Conservation (phyloP, 2,888 invertebrate species). For the Pimpla rufipes region DNA sequence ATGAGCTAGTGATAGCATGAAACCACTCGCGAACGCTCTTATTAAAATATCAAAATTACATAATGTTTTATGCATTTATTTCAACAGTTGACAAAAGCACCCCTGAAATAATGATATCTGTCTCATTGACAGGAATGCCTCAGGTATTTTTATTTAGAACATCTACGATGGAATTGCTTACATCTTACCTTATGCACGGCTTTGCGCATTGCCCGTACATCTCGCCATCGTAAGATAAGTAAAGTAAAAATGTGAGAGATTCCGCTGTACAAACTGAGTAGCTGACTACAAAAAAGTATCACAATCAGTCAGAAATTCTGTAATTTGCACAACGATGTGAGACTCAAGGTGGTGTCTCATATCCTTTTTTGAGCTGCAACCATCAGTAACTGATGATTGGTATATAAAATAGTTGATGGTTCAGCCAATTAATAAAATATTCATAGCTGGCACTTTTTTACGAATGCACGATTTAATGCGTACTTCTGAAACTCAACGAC, state of each 20-base stretch:
- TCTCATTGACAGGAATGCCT: neutral
- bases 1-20: neutral
- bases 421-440: neutral
- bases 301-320: conserved; percentile 4
- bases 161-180: no score
- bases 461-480: neutral
- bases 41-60: neutral
- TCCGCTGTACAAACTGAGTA: no score
- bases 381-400: neutral
- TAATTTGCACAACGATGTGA: conserved; percentile 2
- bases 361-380: neutral
- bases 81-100: neutral
- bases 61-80: neutral
- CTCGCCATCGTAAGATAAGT: no score
- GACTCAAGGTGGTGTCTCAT: neutral
- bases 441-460: neutral
- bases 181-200: no score
- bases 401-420: neutral
- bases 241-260: neutral
- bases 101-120: neutral
- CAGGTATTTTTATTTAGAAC: no score
- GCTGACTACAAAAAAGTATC: neutral
- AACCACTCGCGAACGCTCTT: neutral
- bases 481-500: neutral
- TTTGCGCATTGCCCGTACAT: no score